phyloP scores from a whole-genome alignment of 2,888 invertebrate species.

The Stenichneumon culpator region DNA sequence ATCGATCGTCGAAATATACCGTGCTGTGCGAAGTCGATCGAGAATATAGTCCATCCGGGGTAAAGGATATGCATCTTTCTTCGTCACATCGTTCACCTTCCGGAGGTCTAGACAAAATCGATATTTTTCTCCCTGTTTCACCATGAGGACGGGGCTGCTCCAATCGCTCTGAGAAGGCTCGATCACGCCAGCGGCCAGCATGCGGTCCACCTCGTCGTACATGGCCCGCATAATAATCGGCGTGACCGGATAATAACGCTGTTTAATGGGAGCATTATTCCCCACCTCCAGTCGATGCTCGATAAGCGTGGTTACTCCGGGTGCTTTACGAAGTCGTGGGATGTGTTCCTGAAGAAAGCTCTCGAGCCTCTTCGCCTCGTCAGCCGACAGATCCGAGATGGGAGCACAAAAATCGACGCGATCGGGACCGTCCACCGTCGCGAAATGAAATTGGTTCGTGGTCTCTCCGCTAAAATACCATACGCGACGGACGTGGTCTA shows the following conservation, averaged over 20 bases:
- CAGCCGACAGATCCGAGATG: not conserved
- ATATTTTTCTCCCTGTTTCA: no score
- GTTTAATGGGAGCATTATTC: constrained; percentile 48
- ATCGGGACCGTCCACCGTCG: not conserved
- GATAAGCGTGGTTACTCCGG: constrained; percentile 7
- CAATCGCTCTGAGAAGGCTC: no score
- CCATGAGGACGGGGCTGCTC: no score
- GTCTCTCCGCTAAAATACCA: not conserved
- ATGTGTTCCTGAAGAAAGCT: not conserved
- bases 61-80: constrained; percentile 70
- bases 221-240: constrained; percentile 51
- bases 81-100: constrained; percentile 75
- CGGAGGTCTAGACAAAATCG: constrained; percentile 70
- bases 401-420: not conserved
- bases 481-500: not conserved
- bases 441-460: not conserved
- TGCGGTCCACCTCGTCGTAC: constrained; percentile 74
- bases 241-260: constrained; percentile 53
- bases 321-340: not conserved
- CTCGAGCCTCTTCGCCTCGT: not conserved
- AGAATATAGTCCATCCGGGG: not conserved
- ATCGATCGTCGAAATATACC: no score
- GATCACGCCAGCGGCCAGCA: constrained; percentile 71
- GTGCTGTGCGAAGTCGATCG: no score
- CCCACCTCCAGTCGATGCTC: constrained; percentile 47